Evolutionary conservation across 92 coral and sea anemone genomes (phyloP), one percentile per base, ranked within the genome.

Genomic region (Porites divaricata): DNA sequence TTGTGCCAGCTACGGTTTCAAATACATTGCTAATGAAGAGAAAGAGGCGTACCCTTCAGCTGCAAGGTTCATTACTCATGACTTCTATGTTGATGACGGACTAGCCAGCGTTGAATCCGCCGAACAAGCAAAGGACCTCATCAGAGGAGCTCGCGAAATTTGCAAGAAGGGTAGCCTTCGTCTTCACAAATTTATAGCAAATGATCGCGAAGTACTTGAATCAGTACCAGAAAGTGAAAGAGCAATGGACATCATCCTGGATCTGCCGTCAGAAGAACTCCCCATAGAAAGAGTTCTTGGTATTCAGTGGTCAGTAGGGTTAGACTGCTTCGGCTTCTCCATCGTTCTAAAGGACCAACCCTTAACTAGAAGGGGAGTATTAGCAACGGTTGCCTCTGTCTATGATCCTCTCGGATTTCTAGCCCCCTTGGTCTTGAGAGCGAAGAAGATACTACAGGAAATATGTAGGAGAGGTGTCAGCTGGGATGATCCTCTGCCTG

Each of bases 1-100:
- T 16, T 63, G 67, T 19, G 67, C 67, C 67, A 63, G 19, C 67
- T 63, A 63, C 67, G 67, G 67, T 23, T 63, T 63, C 67, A 63
- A 63, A 63, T 23, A 63, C 20, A 16, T 63, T 23, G 22, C 67
- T 16, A 63, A 23, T 11, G 7, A 16, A 63, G 20, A 63, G 67
- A 63, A 63, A 19, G n/a, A 63, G 17, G 22, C n/a, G n/a, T 63
- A 63, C 67, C 25, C 67, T 63, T 62, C 22, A 63, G 67, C 67
- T 7, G 25, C 67, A 7, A n/a, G 20, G 67, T 63, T 63, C n/a
- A 62, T 63, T 63, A 7, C 67, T 7, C 19, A 11, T 63, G 16
- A 63, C n/a, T 63, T 63, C 41, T 28, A 28, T 28, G 41, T 28
- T 2, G 41, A 28, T 28, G 41, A 28, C 41, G 41, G 41, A 28